Evolutionary conservation across 2,797 vertebrate species (phyloP).

Genomic region (Anabas testudineus): DNA sequence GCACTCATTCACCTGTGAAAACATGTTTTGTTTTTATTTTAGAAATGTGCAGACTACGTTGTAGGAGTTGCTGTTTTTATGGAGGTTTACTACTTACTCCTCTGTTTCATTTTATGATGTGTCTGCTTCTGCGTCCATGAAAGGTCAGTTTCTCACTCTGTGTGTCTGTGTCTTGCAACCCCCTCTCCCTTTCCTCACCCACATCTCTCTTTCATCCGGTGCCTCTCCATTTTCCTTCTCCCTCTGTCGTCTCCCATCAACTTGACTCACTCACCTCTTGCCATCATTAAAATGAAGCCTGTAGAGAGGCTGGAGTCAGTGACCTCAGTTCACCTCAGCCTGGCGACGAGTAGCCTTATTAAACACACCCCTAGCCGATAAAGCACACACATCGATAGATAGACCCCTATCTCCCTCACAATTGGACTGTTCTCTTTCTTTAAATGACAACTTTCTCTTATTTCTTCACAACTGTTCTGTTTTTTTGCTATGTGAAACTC

Average conservation of each 20-base stretch:
- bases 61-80: background rate
- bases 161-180: background rate
- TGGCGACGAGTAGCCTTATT: conserved; percentile 30
- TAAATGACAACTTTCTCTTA: conserved; percentile 15
- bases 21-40: too few relatives aligned
- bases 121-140: conserved; percentile 11
- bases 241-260: conserved; percentile 15
- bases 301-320: conserved; percentile 40
- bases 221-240: conserved; percentile 8
- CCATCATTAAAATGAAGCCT: conserved; percentile 51
- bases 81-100: background rate
- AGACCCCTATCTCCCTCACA: conserved; percentile 30
- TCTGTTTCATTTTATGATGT: background rate
- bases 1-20: too few relatives aligned
- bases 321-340: conserved; percentile 47
- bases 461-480: conserved; percentile 20
- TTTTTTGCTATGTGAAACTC: conserved; percentile 31
- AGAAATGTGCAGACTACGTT: background rate
- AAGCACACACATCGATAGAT: conserved; percentile 20
- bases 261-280: conserved; percentile 26
- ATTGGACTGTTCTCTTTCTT: conserved; percentile 35
- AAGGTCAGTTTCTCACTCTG: background rate
- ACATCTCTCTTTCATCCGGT: background rate
- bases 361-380: conserved; percentile 20
- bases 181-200: background rate